Evolutionary conservation across 1,140 invertebrate species (phyloP), one percentile per base, ranked within the genome.

Genomic region (Drosophila rhopaloa): DNA sequence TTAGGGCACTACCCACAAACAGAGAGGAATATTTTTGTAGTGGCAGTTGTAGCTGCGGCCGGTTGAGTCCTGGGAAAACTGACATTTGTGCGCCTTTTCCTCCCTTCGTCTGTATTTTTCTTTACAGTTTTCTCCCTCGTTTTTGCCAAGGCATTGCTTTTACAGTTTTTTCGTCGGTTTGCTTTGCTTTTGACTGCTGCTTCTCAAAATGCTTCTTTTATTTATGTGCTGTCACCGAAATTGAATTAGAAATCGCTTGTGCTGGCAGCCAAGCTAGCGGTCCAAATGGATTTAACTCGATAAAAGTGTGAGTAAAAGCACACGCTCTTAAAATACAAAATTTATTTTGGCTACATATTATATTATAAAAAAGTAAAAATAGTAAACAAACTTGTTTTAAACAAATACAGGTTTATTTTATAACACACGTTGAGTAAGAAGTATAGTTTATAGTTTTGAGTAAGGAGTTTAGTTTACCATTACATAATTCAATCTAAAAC

Each of bases 161-260:
- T 82, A 86, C 79, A 86, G 70, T 83, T 79, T 88, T 82, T 77
- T 65, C 27, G 50, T 62, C 54, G 47, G 56, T 70, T 79, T 80
- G 51, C 60, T 68, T 79, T 73, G 55, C 60, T 79, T 79, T 78
- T 71, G 77, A 57, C 73, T 65, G 47, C 60, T 76, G 46, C 75
- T 76, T 48, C 71, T 79, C 55, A 81, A 85, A 84, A 86, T 88
- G 83, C 82, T 88, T 86, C 76, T 76, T 86, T 88, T 86, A 86
- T 86, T 86, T 88, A 88, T 86, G 76, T 79, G 79, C 79, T 88
- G 84, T 88, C 84, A 84, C 83, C 56, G 73, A 88, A 88, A 88
- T 88, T 84, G 84, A 89, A 88, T 88, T 89, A 88, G 83, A 79
- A 89, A 84, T 80, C 76, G 67, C 65, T 86, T 85, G 81, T 78